Evolutionary conservation across 2,888 invertebrate species (phyloP), one percentile per base, ranked within the genome.

Genomic region (Podotricha telesiphe): DNA sequence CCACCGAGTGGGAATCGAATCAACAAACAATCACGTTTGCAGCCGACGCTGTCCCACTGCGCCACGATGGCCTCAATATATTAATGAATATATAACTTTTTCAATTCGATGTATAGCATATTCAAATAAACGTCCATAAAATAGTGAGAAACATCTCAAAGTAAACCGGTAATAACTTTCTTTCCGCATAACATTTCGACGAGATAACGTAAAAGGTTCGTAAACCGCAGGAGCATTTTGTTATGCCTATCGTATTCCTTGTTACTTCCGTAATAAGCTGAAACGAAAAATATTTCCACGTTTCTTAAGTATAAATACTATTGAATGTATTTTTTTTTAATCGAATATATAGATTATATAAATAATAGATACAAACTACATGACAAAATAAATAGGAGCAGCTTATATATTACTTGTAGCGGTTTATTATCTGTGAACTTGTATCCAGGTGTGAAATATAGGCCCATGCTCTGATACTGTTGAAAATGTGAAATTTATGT

Each of bases 401-500:
- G 40, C 6, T 42, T 22, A n/a, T 59, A 59, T 59, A 42, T 42
- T 20, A 22, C 42, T 15, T 45, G 22, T 59, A 22, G n/a, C 34
- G 28, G 34, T 34, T 55, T 59, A 42, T 59, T 59, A 59, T 59
- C 59, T 20, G 42, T 22, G 42, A 45, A 59, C 59, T 59, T 45
- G 59, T 59, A 22, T 45, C 59, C 59, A 59, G 42, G 42, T 59
- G 59, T 19, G 45, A 62, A 75, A 73, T 74, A 76, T 73, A 77
- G 73, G 71, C 66, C 69, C 72, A 69, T 71, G 72, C 67, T 72
- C 70, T 75, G 77, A 80, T 80, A 79, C 79, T 79, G 78, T 80
- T 79, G 80, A 81, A 85, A 83, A 82, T 82, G 78, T 78, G 77
- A 79, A 84, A 86, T 86, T 84, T 83, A 87, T 85, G 82, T 81